Conservation (phyloP, 1,140 invertebrate species). For the Aporrectodea caliginosa region DNA sequence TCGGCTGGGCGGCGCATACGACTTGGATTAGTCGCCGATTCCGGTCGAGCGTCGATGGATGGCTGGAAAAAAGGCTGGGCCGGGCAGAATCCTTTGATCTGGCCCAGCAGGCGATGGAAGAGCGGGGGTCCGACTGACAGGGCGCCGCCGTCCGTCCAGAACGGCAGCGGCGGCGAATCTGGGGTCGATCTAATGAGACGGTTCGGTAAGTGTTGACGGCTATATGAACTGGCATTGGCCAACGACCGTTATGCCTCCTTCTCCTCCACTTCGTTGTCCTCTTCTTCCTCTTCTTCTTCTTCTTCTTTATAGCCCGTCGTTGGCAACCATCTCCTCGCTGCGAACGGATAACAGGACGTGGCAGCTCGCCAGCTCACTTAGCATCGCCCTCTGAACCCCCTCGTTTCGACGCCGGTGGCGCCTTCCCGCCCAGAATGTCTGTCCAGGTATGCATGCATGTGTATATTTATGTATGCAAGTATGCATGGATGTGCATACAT, state of each 20-base stretch:
- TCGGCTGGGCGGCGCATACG: too few species aligned
- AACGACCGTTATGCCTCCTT: too few species aligned
- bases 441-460: too few species aligned
- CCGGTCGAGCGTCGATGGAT: neutral
- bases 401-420: neutral
- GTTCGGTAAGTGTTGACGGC: neutral
- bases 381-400: neutral
- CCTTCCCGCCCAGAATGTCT: too few species aligned
- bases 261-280: too few species aligned
- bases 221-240: neutral
- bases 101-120: neutral
- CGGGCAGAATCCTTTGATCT: neutral
- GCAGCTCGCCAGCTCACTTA: neutral
- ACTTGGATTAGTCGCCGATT: neutral
- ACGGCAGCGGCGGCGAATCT: neutral
- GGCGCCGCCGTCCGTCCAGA: too few species aligned
- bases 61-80: neutral
- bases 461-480: too few species aligned
- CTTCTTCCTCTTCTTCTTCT: too few species aligned
- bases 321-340: neutral
- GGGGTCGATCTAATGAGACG: neutral
- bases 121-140: too few species aligned
- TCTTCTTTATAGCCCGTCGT: too few species aligned
- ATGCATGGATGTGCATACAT: too few species aligned
- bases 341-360: neutral